Base-by-base conservation (phyloP, 2,113 vertebrate genomes). In the Boulengerochromis microlepis region DNA sequence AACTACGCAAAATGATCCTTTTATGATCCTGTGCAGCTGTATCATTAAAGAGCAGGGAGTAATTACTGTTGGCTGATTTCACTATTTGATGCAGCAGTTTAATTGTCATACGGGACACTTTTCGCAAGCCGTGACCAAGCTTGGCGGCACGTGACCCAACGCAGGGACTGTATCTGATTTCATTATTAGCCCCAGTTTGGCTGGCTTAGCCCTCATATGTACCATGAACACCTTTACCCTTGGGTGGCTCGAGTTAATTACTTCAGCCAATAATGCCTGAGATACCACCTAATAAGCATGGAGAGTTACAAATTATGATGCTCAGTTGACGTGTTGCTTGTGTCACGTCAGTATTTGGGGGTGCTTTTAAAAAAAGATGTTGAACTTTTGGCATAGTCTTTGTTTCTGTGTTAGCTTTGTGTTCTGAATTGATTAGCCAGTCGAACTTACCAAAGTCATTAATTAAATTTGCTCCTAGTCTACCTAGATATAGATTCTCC, bases 181-280 rank as follows among this genome's bases (percentile, higher is more conserved):
- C 92, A 94, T 95, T 94, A 94, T 90, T 91, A 94, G 94, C 87
- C 86, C 80, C 86, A 59, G 87, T 95, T 93, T 88, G 93, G 93
- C 88, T 89, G 91, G 92, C 90, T 95, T 91, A 96, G 88, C 88
- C 92, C 54, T 90, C 83, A 83, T 83, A 93, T 94, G 92, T 92
- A 92, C 88, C 94, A 90, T 94, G 89, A 91, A 91, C 92, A 95
- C 95, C 93, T 96, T 95, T 94, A 95, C 93, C 92, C 93, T 81
- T 91, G 95, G 93, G 92, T 94, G 87, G 83, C 91, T 92, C 42
- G 15, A 91, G 90, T 95, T 95, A 95, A 96, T 95, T 93, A 95
- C 91, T 92, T 89, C 87, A 93, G 90, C 86, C 89, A 85, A 88
- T 94, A 90, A 94, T 90, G 89, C 93, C 83, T 90, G 89, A 93